Percentiles rank a stretch among this genome's conserved stretches.
phyloP scores from a whole-genome alignment of 2,797 vertebrate species.

The Notolabrus celidotus region DNA sequence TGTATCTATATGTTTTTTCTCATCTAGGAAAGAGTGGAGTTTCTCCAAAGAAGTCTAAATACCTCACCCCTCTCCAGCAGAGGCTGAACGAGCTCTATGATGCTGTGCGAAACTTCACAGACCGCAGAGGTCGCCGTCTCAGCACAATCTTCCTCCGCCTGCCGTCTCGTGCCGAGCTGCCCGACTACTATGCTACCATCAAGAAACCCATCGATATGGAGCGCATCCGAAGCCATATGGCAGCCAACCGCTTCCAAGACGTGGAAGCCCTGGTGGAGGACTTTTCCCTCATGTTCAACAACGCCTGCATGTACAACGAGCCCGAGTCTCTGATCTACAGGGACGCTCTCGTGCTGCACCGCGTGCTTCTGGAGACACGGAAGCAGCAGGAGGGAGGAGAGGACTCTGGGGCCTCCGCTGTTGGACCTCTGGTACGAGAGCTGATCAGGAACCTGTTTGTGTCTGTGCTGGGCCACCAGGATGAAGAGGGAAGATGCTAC shows the following conservation, averaged over 20 bases:
- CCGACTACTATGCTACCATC: constrained; percentile 98
- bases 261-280: constrained; percentile 97
- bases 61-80: constrained; percentile 97
- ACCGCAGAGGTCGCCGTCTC: constrained; percentile 93
- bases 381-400: constrained; percentile 89
- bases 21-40: constrained; percentile 90
- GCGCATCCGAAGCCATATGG: constrained; percentile 96
- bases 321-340: constrained; percentile 98
- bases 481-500: constrained; percentile 97
- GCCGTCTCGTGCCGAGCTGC: constrained; percentile 95
- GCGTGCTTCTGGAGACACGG: constrained; percentile 95
- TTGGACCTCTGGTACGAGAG: constrained; percentile 92
- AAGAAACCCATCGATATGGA: constrained; percentile 99
- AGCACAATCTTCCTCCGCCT: constrained; percentile 97
- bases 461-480: constrained; percentile 97
- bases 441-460: constrained; percentile 98
- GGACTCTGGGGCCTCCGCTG: constrained; percentile 89
- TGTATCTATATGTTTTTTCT: not conserved
- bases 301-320: constrained; percentile 98
- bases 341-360: constrained; percentile 95
- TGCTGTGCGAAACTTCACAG: constrained; percentile 96
- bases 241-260: constrained; percentile 95
- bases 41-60: constrained; percentile 98
- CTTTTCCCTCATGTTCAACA: constrained; percentile 99
- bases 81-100: constrained; percentile 96